A percentile compares a stretch with the other conserved stretches of the same genome.
Conservation (phyloP, 2,797 vertebrate genomes). For the Benthosema pterotum region DNA sequence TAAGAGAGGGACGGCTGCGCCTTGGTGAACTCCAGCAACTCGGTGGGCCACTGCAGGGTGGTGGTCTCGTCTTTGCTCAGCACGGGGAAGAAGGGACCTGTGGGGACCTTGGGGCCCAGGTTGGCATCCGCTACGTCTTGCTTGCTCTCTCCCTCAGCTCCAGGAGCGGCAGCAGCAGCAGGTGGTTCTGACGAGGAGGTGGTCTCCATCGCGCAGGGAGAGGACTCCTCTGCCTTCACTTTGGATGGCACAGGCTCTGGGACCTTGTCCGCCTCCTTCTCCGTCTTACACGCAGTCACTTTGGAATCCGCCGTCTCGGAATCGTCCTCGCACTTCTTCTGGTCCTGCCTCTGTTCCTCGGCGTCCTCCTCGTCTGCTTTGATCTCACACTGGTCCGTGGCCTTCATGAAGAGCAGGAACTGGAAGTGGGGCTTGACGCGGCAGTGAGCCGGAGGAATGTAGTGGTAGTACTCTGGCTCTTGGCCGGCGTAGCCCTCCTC, state of each 20-base stretch:
- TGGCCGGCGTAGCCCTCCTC: conserved; percentile 88
- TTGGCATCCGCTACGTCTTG: conserved; percentile 61
- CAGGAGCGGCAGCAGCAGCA: conserved; percentile 34
- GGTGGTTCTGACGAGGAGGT: conserved; percentile 2
- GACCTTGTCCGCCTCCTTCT: conserved; percentile 47
- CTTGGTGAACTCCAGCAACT: conserved; percentile 97
- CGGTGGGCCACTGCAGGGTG: conserved; percentile 96
- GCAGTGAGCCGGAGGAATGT: conserved; percentile 95
- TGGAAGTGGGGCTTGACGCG: conserved; percentile 97
- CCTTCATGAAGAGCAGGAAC: conserved; percentile 97
- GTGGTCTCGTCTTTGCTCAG: conserved; percentile 97
- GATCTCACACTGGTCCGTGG: conserved; percentile 84
- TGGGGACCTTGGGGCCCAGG: conserved; percentile 86
- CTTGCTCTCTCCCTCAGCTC: conserved; percentile 70
- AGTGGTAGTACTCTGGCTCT: conserved; percentile 97
- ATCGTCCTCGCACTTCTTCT: conserved; percentile 44
- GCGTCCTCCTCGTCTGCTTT: conserved; percentile 68
- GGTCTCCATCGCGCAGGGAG: conserved; percentile 38
- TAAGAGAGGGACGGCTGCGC: conserved; percentile 92
- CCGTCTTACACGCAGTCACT: conserved; percentile 46
- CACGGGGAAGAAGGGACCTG: conserved; percentile 93
- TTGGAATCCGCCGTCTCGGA: conserved; percentile 43
- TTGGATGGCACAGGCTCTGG: conserved; percentile 50
- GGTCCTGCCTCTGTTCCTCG: conserved; percentile 52
- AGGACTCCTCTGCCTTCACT: conserved; percentile 67